A percentile compares a stretch with the other conserved stretches of the same genome.
phyloP scores from a whole-genome alignment of 2,888 invertebrate species.

The Molanna angustata region DNA sequence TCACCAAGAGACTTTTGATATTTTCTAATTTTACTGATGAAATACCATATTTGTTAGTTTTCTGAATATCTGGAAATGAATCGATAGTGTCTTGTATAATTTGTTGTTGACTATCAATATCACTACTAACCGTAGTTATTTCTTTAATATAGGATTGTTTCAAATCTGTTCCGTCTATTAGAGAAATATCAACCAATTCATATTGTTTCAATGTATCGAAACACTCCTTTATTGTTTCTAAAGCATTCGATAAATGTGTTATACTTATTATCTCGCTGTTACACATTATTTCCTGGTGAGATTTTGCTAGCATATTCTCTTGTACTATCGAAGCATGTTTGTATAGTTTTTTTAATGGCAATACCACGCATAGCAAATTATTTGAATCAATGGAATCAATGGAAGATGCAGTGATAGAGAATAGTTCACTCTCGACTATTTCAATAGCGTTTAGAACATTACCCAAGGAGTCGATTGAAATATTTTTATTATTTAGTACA shows the following conservation, averaged over 20 bases:
- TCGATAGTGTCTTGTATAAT: slow-evolving; percentile 37
- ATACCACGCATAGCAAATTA: slow-evolving; percentile 37
- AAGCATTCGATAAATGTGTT: not conserved
- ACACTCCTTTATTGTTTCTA: slow-evolving; percentile 4
- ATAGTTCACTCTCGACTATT: slow-evolving; percentile 34
- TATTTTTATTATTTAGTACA: no score
- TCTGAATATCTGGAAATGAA: slow-evolving; percentile 34
- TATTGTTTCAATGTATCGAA: not conserved
- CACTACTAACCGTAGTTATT: slow-evolving; percentile 33
- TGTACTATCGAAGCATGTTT: slow-evolving; percentile 42
- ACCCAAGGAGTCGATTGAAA: no score
- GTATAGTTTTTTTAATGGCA: slow-evolving; percentile 43
- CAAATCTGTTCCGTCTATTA: no score
- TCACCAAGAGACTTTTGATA: slow-evolving; percentile 21
- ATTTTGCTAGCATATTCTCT: slow-evolving; percentile 39
- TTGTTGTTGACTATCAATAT: slow-evolving; percentile 37
- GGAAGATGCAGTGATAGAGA: no score
- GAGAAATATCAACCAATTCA: slow-evolving; percentile 1
- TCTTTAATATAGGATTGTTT: no score
- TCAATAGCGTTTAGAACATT: slow-evolving; percentile 36
- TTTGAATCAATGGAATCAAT: slow-evolving; percentile 2
- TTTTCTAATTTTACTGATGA: slow-evolving; percentile 18
- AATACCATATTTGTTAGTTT: slow-evolving; percentile 1
- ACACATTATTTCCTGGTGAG: slow-evolving; percentile 18
- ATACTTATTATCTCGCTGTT: slow-evolving; percentile 2